Evolutionary conservation across 2,888 invertebrate species (phyloP).

Genomic region (Eustalomyia histrio): DNA sequence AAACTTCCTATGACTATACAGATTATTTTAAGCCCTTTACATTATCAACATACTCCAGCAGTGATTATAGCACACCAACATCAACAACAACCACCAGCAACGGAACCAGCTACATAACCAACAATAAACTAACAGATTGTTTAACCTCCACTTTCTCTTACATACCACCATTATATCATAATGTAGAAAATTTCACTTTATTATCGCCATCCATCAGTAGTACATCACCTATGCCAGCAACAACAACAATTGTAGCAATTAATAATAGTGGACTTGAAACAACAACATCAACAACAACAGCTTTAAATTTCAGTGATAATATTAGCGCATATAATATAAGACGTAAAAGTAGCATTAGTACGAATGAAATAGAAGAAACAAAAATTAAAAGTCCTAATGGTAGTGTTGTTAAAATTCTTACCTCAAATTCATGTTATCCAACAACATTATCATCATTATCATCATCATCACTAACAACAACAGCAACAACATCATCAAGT

Average conservation of each 20-base stretch:
- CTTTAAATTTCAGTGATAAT: conserved; percentile 52
- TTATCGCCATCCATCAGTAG: conserved; percentile 48
- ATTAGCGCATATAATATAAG: conserved; percentile 23
- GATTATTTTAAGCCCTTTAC: conserved; percentile 71
- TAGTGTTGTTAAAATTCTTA: conserved; percentile 33
- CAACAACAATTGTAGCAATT: conserved; percentile 35
- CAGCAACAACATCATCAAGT: conserved; percentile 46
- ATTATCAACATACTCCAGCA: conserved; percentile 59
- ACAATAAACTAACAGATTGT: too few species aligned
- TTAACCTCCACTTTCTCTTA: background rate
- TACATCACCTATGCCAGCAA: background rate
- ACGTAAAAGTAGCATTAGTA: conserved; percentile 47
- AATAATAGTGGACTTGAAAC: conserved; percentile 38
- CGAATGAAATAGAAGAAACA: conserved; percentile 13
- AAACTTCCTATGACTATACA: conserved; percentile 64
- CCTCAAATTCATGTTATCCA: conserved; percentile 45
- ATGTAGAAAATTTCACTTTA: conserved; percentile 46
- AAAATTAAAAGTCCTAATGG: conserved; percentile 42
- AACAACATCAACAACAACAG: conserved; percentile 13
- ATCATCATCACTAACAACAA: conserved; percentile 27
- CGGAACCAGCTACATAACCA: too few species aligned
- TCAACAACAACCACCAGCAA: conserved; percentile 5
- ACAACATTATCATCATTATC: conserved; percentile 24
- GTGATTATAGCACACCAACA: background rate
- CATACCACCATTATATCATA: conserved; percentile 40